phyloP scores from a whole-genome alignment of 2,888 invertebrate species.

The Drosophila nr. perissopoda region DNA sequence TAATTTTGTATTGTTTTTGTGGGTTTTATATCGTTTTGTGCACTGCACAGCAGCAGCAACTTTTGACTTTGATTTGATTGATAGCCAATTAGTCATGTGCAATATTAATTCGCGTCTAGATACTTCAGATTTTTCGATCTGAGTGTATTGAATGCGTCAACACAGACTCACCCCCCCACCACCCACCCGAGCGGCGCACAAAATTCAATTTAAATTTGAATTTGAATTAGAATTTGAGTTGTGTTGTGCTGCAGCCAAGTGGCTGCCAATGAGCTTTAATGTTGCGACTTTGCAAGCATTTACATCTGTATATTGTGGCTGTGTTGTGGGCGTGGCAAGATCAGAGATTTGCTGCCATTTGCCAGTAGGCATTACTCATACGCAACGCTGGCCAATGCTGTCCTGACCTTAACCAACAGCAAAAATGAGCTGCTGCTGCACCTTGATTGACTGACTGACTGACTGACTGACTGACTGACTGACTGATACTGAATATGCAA shows the following conservation, averaged over 20 bases:
- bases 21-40: constrained; percentile 24
- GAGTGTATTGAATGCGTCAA: constrained; percentile 48
- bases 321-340: constrained; percentile 50
- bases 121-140: constrained; percentile 54
- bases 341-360: constrained; percentile 14
- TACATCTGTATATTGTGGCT: neutral
- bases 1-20: constrained; percentile 11
- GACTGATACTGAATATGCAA: constrained; percentile 25
- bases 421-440: constrained; percentile 49
- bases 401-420: constrained; percentile 52
- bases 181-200: neutral
- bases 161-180: constrained; percentile 9
- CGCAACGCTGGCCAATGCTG: constrained; percentile 54
- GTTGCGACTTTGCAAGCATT: constrained; percentile 27
- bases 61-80: constrained; percentile 54
- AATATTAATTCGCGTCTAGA: constrained; percentile 56
- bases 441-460: constrained; percentile 52
- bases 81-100: constrained; percentile 73
- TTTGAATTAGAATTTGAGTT: constrained; percentile 11
- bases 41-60: constrained; percentile 53
- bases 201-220: constrained; percentile 34
- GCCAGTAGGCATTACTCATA: constrained; percentile 55
- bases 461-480: neutral
- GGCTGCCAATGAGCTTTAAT: constrained; percentile 20
- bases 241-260: constrained; percentile 15